Evolutionary conservation across 2,113 vertebrate genomes (phyloP).

Genomic region (human (Homo sapiens)): DNA sequence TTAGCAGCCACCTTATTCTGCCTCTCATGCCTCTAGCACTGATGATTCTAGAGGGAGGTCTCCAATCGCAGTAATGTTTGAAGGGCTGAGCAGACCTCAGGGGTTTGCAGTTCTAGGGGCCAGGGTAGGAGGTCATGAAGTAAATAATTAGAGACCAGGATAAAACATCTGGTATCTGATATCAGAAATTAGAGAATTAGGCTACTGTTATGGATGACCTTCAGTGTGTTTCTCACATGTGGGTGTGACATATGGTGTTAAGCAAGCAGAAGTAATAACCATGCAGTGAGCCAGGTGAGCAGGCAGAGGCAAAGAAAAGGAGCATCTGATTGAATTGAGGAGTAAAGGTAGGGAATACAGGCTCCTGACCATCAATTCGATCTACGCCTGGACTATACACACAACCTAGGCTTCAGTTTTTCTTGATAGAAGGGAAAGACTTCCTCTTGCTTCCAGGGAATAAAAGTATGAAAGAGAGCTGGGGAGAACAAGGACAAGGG

Average conservation of each 20-base stretch:
- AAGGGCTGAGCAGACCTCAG: not conserved
- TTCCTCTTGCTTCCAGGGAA: not conserved
- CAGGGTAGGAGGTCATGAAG: not conserved
- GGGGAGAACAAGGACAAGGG: not conserved
- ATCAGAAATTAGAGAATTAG: slow-evolving; percentile 16
- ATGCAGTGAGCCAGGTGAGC: not conserved
- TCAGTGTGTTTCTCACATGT: not conserved
- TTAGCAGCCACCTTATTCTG: not conserved
- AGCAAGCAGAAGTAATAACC: not conserved
- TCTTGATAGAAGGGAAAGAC: not conserved
- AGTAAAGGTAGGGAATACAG: not conserved
- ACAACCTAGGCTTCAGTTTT: not conserved
- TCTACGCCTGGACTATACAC: not conserved
- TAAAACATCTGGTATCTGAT: not conserved
- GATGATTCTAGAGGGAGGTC: not conserved
- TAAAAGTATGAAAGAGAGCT: not conserved
- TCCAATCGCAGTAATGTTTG: not conserved
- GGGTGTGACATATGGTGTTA: not conserved
- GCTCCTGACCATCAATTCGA: not conserved
- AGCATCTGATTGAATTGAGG: not conserved
- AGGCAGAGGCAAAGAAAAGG: not conserved
- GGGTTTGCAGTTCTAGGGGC: not conserved
- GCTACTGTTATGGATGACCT: not conserved
- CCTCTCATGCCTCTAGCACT: not conserved
- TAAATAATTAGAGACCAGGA: not conserved